Base-by-base conservation (phyloP, 2,113 vertebrate genomes). In the Apodemus sylvaticus region DNA sequence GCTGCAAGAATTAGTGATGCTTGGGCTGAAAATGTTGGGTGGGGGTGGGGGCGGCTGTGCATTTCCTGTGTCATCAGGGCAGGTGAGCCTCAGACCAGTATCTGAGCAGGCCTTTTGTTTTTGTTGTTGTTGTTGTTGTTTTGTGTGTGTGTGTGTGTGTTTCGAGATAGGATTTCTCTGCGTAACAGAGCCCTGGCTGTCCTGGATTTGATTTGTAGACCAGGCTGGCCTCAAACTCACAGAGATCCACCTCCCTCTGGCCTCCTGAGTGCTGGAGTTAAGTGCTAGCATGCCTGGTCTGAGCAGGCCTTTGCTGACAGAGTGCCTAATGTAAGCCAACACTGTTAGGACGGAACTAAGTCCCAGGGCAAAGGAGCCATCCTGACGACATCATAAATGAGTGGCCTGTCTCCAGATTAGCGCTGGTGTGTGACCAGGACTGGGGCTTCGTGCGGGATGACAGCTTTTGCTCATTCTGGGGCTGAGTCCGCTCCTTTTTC, bases 1-100 rank as follows among this genome's bases (percentile, higher is more conserved):
- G 95, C 96, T 97, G 92, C 97, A 96, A 96, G 96, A 98, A 98
- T 98, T 96, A 98, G 96, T 86, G 82, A 95, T 51, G 93, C 68
- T 81, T 1, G 20, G 51, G 82, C 85, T 53, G 29, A 48, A 64
- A 60, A 86, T 51, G 45, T 8, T 45, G 70, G 29, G 17, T 53
- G 79, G 62, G 88, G 68, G 68, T 73, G n/a, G 85, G 31, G 66
- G 95, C 62, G 64, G 92, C 8, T 9, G 31, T 51, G 26, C 51
- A 58, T 12, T 62, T 78, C 55, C 31, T 2, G 53, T 36, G 86
- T 92, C 19, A 19, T 70, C 45, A 10, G 87, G 90, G 93, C 48
- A 26, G 77, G 77, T 34, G 62, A 45, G 55, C 55, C n/a, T 26
- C 55, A 68, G 70, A 48, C 14, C 42, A 39, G 17, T 22, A 36